Percentiles rank a stretch among this genome's conserved stretches.
Conservation (phyloP, 1,140 invertebrate species). For the Sipha flava region DNA sequence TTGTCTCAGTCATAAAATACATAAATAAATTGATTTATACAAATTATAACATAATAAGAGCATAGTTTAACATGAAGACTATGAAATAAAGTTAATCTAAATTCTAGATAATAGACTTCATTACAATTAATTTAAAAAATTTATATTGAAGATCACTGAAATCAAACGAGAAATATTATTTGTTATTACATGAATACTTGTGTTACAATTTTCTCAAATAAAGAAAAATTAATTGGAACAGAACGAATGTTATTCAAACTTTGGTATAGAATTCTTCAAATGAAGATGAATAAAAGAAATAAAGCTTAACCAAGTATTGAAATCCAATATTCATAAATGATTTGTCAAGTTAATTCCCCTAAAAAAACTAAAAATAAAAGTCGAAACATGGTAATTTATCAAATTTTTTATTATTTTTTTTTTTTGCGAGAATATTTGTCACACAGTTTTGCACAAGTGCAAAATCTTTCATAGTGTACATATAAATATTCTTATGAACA, state of each 20-base stretch:
- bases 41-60: background rate
- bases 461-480: conserved; percentile 16
- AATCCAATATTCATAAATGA: background rate
- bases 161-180: background rate
- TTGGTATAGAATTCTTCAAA: background rate
- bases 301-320: background rate
- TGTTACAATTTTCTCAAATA: too few species aligned
- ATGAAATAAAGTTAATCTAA: background rate
- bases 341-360: background rate
- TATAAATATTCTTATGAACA: conserved; percentile 24
- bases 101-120: background rate
- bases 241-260: background rate
- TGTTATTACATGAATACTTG: too few species aligned
- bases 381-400: background rate
- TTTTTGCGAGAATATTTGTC: conserved; percentile 30
- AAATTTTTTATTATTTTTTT: conserved; percentile 26
- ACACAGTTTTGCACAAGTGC: conserved; percentile 31
- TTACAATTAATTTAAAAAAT: background rate
- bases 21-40: conserved; percentile 1
- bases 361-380: conserved; percentile 10
- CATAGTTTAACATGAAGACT: background rate
- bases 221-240: background rate
- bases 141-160: background rate
- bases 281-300: background rate
- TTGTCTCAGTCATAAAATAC: conserved; percentile 13